These are phyloP conservation scores for Norana najaformis DNA, from an alignment of 2,888 invertebrate genomes.

Conservation along the genomic window DNA sequence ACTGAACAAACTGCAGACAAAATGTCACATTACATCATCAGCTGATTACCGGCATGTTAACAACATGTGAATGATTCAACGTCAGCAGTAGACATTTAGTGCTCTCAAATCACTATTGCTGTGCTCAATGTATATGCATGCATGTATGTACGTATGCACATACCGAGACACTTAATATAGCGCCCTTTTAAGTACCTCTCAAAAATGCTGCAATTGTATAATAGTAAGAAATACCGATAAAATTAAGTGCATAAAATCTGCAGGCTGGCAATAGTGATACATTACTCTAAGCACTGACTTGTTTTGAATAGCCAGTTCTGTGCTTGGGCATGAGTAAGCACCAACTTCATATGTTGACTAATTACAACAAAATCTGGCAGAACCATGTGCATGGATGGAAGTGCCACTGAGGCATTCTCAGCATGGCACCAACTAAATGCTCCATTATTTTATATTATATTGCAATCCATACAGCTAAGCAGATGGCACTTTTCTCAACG, in stretches of 20 bases:
- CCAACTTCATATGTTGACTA: not conserved
- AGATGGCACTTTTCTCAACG: not conserved
- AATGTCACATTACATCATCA: not conserved
- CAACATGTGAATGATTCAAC: not conserved
- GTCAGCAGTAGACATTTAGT: not conserved
- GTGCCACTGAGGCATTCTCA: not conserved
- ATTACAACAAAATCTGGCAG: not conserved
- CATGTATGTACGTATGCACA: not conserved
- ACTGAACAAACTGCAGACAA: not conserved
- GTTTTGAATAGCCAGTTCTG: conserved; percentile 3
- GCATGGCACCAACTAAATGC: not conserved
- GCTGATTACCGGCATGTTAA: too few species aligned
- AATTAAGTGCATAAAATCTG: not conserved
- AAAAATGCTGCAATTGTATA: too few species aligned
- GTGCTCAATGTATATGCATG: not conserved
- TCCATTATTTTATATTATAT: not conserved
- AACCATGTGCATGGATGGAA: not conserved
- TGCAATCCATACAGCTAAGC: not conserved
- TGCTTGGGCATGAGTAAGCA: not conserved
- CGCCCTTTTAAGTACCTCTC: too few species aligned
- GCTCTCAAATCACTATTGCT: not conserved
- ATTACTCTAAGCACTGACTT: not conserved
- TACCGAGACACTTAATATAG: too few species aligned
- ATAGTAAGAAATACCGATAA: too few species aligned
- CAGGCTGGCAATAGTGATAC: not conserved